Percentiles rank a stretch among this genome's conserved stretches.
phyloP scores from a whole-genome alignment of 1,140 invertebrate genomes.

The Brachionus paranguensis region DNA sequence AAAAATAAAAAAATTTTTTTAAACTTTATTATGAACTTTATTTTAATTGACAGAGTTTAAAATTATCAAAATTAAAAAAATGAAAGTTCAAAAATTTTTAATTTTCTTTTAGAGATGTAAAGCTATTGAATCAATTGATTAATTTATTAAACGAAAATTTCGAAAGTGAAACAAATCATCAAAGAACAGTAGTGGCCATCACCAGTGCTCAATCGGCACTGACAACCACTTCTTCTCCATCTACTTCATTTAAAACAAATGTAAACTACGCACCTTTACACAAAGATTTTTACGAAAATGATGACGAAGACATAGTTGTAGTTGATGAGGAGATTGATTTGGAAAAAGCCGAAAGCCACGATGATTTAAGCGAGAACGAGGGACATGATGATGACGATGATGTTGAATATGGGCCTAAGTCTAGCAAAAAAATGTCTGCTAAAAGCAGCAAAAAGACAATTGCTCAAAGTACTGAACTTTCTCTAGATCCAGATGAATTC shows the following conservation, averaged over 20 bases:
- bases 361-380: conserved; percentile 10
- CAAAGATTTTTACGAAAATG: conserved; percentile 23
- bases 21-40: no score
- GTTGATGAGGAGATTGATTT: not conserved
- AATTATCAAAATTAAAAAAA: not conserved
- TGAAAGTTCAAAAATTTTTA: not conserved
- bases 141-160: not conserved
- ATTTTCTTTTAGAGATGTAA: not conserved
- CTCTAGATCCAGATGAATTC: not conserved
- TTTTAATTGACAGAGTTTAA: not conserved
- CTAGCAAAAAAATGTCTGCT: not conserved
- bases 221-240: not conserved
- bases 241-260: not conserved
- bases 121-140: not conserved
- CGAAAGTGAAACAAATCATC: not conserved
- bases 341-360: conserved; percentile 23
- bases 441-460: not conserved
- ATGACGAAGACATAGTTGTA: conserved; percentile 21
- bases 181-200: not conserved
- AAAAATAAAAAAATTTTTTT: no score
- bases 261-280: not conserved
- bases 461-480: not conserved
- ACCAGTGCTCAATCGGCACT: not conserved
- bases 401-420: conserved; percentile 3
- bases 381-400: conserved; percentile 30